Conservation (phyloP, 1,140 invertebrate species). For the Aphis craccivora region DNA sequence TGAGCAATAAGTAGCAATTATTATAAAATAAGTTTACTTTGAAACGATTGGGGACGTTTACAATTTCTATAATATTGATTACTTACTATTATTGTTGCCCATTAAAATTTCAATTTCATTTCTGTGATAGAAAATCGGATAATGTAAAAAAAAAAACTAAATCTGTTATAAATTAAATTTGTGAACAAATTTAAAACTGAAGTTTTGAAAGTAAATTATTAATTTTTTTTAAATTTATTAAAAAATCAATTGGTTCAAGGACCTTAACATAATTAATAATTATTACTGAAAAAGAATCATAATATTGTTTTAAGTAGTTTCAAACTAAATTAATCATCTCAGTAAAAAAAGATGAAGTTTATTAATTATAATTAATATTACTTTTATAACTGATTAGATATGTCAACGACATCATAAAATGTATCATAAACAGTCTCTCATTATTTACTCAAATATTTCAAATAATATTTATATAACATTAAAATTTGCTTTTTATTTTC, state of each 20-base stretch:
- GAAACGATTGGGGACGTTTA: neutral
- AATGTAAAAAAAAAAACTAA: neutral
- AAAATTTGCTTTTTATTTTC: neutral
- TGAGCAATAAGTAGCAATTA: neutral
- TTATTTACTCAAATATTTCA: neutral
- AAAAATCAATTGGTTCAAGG: neutral
- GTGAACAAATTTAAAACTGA: neutral
- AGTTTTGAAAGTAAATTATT: neutral
- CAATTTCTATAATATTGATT: neutral
- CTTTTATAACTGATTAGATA: neutral
- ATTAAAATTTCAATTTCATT: neutral
- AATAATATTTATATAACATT: neutral
- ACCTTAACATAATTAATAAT: neutral
- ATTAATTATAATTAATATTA: conserved; percentile 11
- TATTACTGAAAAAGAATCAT: neutral
- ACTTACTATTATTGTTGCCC: neutral
- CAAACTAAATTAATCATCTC: neutral
- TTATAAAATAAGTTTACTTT: neutral
- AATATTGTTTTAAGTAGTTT: neutral
- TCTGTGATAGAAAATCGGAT: neutral
- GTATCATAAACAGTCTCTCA: neutral
- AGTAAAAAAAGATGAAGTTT: neutral
- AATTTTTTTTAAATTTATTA: neutral
- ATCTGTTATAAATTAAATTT: neutral
- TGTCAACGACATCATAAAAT: neutral